Conservation (phyloP, 2,888 invertebrate species). For the Laothoe populi region DNA sequence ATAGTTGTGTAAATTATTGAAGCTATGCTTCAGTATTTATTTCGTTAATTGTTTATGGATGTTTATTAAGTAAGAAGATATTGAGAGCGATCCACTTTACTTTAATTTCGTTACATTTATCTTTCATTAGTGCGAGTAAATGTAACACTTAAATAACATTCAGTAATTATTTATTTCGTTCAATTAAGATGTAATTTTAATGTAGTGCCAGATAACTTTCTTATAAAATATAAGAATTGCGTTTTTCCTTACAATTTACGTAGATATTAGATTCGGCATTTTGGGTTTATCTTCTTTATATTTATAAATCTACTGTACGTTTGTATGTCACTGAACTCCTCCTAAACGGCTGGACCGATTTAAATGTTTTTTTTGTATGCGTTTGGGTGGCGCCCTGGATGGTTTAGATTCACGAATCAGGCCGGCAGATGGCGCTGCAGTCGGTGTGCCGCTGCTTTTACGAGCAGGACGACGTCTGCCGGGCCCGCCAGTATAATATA, state of each 20-base stretch:
- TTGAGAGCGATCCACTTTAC: background rate
- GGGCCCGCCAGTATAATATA: no score
- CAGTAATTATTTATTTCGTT: background rate
- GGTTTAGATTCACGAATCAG: no score
- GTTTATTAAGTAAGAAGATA: conserved; percentile 1
- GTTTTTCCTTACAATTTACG: background rate
- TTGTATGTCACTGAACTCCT: no score
- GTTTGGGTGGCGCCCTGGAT: no score
- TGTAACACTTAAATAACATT: background rate
- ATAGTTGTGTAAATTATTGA: background rate
- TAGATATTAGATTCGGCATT: no score
- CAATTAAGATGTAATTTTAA: background rate
- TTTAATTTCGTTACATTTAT: background rate
- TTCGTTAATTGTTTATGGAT: background rate
- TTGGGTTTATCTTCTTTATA: no score
- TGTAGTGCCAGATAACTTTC: background rate
- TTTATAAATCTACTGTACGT: no score
- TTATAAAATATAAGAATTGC: background rate
- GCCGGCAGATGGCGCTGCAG: no score
- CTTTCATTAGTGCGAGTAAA: background rate
- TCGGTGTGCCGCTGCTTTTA: no score
- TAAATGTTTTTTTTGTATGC: no score
- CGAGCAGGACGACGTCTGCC: no score
- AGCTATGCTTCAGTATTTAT: conserved; percentile 11
- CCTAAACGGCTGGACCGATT: no score